These are phyloP conservation scores for Xenopus tropicalis DNA, from an alignment of 2,113 vertebrate genomes.

Conservation along the genomic window DNA sequence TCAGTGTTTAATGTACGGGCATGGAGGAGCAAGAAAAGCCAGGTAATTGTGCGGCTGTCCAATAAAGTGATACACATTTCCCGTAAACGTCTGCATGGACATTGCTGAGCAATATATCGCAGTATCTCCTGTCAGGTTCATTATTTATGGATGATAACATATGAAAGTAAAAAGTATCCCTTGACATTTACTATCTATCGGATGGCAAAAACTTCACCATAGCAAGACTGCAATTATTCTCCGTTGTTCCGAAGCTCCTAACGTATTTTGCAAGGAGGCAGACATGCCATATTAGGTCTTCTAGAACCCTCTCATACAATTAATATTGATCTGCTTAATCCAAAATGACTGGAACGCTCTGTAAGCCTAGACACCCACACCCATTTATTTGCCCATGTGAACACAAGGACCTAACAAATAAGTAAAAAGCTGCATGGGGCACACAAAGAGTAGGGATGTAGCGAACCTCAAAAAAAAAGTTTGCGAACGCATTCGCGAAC, in stretches of 20 bases:
- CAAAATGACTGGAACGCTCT: neutral
- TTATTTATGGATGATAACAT: slow-evolving; percentile 19
- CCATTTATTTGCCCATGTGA: neutral
- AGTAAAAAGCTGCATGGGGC: neutral
- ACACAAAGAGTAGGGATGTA: neutral
- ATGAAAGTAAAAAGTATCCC: slow-evolving; percentile 11
- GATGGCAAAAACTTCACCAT: neutral
- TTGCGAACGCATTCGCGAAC: no score
- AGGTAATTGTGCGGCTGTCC: neutral
- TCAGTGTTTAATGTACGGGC: neutral
- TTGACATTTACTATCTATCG: slow-evolving; percentile 13
- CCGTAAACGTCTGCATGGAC: slow-evolving; percentile 9
- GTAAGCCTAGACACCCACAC: neutral
- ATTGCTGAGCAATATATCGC: slow-evolving; percentile 12
- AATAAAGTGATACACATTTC: slow-evolving; percentile 15
- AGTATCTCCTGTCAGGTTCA: slow-evolving; percentile 1
- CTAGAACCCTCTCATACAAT: neutral
- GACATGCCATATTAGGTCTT: neutral
- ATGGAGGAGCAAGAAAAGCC: neutral
- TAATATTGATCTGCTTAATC: slow-evolving; percentile 1
- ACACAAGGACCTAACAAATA: neutral
- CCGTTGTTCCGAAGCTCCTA: neutral
- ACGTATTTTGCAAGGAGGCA: neutral
- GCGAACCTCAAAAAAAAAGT: no score
- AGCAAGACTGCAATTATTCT: neutral